Conservation (phyloP, 1,140 invertebrate species). For the Drosophila navojoa region DNA sequence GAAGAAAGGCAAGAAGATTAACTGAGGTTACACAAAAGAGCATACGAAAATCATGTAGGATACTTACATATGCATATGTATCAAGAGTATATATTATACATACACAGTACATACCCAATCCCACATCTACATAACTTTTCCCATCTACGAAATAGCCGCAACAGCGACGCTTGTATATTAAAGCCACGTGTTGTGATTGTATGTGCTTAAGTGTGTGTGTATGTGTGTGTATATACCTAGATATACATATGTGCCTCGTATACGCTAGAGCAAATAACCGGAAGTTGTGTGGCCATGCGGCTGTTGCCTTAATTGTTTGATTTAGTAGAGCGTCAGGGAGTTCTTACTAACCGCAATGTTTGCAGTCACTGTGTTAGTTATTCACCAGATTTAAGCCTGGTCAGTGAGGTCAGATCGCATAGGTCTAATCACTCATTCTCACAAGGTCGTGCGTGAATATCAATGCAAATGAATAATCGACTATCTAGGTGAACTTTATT, state of each 20-base stretch:
- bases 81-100: too few species aligned
- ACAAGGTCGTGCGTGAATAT: not conserved
- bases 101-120: not conserved
- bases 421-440: not conserved
- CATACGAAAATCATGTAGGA: not conserved
- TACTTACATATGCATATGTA: too few species aligned
- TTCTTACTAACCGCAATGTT: slow-evolving; percentile 39
- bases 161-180: slow-evolving; percentile 57
- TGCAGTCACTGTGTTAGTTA: slow-evolving; percentile 5
- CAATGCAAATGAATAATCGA: not conserved
- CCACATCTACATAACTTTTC: slow-evolving; percentile 2
- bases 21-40: not conserved
- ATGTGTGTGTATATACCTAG: slow-evolving; percentile 21
- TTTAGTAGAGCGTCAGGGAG: slow-evolving; percentile 32
- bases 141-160: slow-evolving; percentile 52
- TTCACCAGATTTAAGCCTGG: slow-evolving; percentile 7
- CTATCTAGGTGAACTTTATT: too few species aligned
- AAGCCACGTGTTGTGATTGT: slow-evolving; percentile 44
- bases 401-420: not conserved
- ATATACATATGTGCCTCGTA: not conserved
- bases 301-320: slow-evolving; percentile 72
- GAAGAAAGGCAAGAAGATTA: slow-evolving; percentile 32
- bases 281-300: slow-evolving; percentile 60
- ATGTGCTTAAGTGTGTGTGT: slow-evolving; percentile 6
- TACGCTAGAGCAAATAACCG: slow-evolving; percentile 49